Conservation (phyloP, 1,140 invertebrate genomes). For the Diabrotica virgifera region DNA sequence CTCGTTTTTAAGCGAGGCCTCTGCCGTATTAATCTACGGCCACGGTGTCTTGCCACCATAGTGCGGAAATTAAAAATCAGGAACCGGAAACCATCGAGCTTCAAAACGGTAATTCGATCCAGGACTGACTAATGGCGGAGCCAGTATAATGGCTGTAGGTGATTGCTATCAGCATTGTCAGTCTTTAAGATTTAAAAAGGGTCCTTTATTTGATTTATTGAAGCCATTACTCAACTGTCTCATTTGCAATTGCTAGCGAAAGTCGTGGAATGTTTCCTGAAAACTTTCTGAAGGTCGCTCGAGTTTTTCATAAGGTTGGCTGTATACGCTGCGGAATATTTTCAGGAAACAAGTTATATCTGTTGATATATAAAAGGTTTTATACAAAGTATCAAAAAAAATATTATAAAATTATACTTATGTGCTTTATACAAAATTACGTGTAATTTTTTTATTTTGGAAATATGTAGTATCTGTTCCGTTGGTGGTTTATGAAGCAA, state of each 20-base stretch:
- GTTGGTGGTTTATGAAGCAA: too few species aligned
- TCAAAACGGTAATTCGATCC: constrained; percentile 37
- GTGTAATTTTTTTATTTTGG: too few species aligned
- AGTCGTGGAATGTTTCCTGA: not conserved
- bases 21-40: constrained; percentile 3
- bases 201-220: constrained; percentile 39
- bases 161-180: constrained; percentile 38
- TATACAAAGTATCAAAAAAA: too few species aligned
- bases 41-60: not conserved
- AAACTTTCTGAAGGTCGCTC: too few species aligned
- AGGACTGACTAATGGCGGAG: constrained; percentile 36
- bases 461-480: too few species aligned
- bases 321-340: too few species aligned
- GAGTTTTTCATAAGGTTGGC: too few species aligned
- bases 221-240: constrained; percentile 36
- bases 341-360: too few species aligned
- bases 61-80: constrained; percentile 39
- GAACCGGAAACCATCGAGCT: constrained; percentile 31
- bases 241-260: constrained; percentile 34
- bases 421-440: too few species aligned
- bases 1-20: not conserved
- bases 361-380: too few species aligned
- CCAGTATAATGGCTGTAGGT: constrained; percentile 30
- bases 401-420: too few species aligned
- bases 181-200: constrained; percentile 39